Evolutionary conservation across 2,797 vertebrate genomes (phyloP).

Genomic region (Lindbergichthys nudifrons): DNA sequence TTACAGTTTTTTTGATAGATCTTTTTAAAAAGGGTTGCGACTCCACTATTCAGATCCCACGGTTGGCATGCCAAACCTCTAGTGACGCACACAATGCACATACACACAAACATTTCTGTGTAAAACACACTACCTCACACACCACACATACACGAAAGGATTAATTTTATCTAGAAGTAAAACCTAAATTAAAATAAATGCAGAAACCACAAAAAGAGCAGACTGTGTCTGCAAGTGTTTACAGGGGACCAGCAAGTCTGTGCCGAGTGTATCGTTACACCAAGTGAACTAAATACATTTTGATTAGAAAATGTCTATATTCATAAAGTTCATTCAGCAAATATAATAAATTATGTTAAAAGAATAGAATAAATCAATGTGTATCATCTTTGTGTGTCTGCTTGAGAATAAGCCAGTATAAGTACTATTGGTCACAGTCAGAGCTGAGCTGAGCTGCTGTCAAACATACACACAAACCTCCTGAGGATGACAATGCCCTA

Average conservation of each 20-base stretch:
- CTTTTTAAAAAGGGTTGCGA: slow-evolving; percentile 74
- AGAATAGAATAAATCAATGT: neutral
- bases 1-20: slow-evolving; percentile 51
- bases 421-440: neutral
- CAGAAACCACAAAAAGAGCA: slow-evolving; percentile 50
- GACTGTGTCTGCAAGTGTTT: slow-evolving; percentile 35
- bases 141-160: slow-evolving; percentile 49
- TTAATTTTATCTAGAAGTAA: slow-evolving; percentile 70
- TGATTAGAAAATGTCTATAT: slow-evolving; percentile 4
- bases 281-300: slow-evolving; percentile 13
- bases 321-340: neutral
- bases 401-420: neutral
- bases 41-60: slow-evolving; percentile 68
- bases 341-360: neutral
- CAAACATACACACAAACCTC: slow-evolving; percentile 29
- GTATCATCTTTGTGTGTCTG: neutral
- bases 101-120: slow-evolving; percentile 40
- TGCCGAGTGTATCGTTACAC: slow-evolving; percentile 2
- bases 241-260: slow-evolving; percentile 28
- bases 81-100: slow-evolving; percentile 78
- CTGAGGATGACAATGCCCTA: slow-evolving; percentile 58
- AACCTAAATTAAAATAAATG: slow-evolving; percentile 56
- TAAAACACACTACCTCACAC: slow-evolving; percentile 61
- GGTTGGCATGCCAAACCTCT: slow-evolving; percentile 80
- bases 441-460: neutral